phyloP scores from a whole-genome alignment of 2,888 invertebrate genomes.

The Sisyra nigra region DNA sequence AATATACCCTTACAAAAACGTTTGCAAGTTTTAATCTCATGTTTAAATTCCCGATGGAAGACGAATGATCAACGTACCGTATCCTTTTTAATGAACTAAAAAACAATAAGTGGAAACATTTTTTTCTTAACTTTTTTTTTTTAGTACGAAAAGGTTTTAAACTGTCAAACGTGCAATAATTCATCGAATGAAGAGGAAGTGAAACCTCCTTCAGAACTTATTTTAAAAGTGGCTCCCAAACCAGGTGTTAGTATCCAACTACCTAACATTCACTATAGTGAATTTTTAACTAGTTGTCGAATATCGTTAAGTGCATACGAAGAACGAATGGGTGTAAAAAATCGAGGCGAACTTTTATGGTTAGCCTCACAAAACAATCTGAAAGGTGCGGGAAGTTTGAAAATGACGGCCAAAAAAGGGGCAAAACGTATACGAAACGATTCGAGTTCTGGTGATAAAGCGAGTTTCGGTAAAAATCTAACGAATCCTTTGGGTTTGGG shows the following conservation, averaged over 20 bases:
- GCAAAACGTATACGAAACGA: constrained; percentile 25
- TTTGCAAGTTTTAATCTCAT: constrained; percentile 50
- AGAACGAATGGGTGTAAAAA: constrained; percentile 45
- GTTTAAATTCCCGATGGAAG: constrained; percentile 64
- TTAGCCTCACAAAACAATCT: constrained; percentile 20
- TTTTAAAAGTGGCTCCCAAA: constrained; percentile 31
- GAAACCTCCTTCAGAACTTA: constrained; percentile 3
- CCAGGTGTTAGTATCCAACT: constrained; percentile 47
- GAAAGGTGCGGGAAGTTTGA: constrained; percentile 9
- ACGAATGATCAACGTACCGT: constrained; percentile 36
- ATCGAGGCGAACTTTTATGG: constrained; percentile 30
- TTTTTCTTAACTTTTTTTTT: constrained; percentile 1
- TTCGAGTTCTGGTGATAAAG: constrained; percentile 16
- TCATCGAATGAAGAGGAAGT: constrained; percentile 2
- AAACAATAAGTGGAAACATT: background rate
- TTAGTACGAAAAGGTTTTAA: background rate
- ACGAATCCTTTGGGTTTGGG: background rate
- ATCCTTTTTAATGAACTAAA: constrained; percentile 33
- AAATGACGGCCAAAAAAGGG: constrained; percentile 21
- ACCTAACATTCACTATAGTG: constrained; percentile 56
- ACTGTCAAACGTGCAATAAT: constrained; percentile 1
- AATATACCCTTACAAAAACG: constrained; percentile 58
- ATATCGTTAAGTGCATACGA: constrained; percentile 65
- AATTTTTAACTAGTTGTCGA: constrained; percentile 60
- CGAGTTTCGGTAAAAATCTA: constrained; percentile 8